Percentiles rank a stretch among this genome's conserved stretches.
Conservation (phyloP, 2,888 invertebrate species). For the Gerris lacustris region DNA sequence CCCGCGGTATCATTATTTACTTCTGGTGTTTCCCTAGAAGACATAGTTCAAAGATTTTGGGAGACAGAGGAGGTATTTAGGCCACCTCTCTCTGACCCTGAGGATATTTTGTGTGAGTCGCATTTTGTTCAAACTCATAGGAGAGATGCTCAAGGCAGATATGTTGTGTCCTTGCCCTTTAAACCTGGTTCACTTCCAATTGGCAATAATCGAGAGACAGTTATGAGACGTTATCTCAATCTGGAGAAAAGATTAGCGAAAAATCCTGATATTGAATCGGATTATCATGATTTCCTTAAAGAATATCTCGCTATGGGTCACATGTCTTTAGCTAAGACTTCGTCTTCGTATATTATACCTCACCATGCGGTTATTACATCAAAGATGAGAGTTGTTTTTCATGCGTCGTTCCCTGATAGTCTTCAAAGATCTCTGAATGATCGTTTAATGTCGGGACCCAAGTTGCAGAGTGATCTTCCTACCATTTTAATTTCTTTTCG, state of each 20-base stretch:
- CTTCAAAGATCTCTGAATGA: conserved; percentile 17
- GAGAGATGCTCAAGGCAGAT: no score
- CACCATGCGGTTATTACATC: conserved; percentile 31
- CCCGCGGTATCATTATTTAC: not conserved
- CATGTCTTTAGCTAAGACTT: conserved; percentile 17
- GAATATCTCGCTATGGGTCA: conserved; percentile 9
- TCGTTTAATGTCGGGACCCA: conserved; percentile 26
- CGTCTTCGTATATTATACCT: conserved; percentile 34
- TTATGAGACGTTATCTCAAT: conserved; percentile 13
- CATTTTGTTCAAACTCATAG: no score
- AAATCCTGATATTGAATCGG: not conserved
- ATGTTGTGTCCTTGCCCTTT: no score
- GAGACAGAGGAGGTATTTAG: conserved; percentile 10
- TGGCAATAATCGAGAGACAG: no score
- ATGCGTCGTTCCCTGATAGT: conserved; percentile 18
- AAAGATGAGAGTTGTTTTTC: conserved; percentile 32
- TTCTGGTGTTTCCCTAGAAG: conserved; percentile 7
- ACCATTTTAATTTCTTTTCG: conserved; percentile 22
- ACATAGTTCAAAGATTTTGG: conserved; percentile 14
- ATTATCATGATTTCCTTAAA: not conserved
- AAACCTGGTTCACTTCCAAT: no score
- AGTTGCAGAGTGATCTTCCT: conserved; percentile 32
- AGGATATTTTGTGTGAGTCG: no score
- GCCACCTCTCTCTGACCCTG: no score
- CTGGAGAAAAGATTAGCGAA: not conserved